Evolutionary conservation across 2,888 invertebrate species (phyloP).

Genomic region (Patella caerulea): DNA sequence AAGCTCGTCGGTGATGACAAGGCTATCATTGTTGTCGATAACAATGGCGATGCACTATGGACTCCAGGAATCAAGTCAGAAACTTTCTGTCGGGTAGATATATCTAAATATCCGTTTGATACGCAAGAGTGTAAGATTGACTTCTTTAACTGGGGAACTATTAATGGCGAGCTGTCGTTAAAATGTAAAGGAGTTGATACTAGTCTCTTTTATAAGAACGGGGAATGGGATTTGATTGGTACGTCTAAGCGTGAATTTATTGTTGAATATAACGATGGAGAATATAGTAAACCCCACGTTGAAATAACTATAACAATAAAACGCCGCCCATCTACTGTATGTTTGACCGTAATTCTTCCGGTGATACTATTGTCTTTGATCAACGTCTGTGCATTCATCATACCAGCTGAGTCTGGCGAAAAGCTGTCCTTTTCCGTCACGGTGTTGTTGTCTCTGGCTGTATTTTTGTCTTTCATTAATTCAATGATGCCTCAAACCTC

Average conservation of each 20-base stretch:
- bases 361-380: not conserved
- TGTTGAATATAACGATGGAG: not conserved
- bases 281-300: not conserved
- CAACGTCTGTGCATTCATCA: not conserved
- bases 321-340: not conserved
- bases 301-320: not conserved
- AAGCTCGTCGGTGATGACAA: not conserved
- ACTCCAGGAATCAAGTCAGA: not conserved
- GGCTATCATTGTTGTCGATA: not conserved
- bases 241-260: not conserved
- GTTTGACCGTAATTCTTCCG: not conserved
- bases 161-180: not conserved
- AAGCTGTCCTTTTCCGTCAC: not conserved
- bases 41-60: not conserved
- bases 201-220: not conserved
- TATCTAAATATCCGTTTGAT: not conserved
- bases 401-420: not conserved
- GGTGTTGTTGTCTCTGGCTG: not conserved
- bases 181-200: not conserved
- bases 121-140: not conserved
- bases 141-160: not conserved
- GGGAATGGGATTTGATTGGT: not conserved
- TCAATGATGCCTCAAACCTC: slow-evolving; percentile 1
- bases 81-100: not conserved
- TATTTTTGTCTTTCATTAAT: not conserved